These are phyloP conservation scores for Platerodrilus igneus DNA, from an alignment of 2,888 invertebrate genomes.

Conservation along the genomic window DNA sequence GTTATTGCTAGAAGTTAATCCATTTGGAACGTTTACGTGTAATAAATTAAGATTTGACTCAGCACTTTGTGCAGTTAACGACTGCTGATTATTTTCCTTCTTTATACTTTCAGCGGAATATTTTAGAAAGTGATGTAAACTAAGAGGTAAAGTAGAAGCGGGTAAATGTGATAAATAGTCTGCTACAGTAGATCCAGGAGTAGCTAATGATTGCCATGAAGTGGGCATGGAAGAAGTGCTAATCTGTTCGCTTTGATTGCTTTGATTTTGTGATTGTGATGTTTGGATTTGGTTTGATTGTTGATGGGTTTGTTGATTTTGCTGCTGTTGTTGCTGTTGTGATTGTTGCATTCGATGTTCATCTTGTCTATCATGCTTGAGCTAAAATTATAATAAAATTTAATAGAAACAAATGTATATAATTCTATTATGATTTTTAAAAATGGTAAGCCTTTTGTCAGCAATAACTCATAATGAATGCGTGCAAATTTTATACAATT, in stretches of 20 bases:
- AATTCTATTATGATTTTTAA: neutral
- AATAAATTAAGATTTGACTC: slow-evolving; percentile 40
- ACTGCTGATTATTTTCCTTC: slow-evolving; percentile 59
- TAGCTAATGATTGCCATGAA: slow-evolving; percentile 65
- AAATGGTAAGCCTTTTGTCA: no score
- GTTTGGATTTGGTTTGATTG: slow-evolving; percentile 28
- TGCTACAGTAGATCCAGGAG: slow-evolving; percentile 71
- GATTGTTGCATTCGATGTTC: slow-evolving; percentile 29
- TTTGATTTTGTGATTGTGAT: slow-evolving; percentile 29
- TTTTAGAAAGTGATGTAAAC: slow-evolving; percentile 78
- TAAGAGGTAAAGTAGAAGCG: slow-evolving; percentile 68
- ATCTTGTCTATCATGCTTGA: slow-evolving; percentile 33
- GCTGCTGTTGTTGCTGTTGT: slow-evolving; percentile 27
- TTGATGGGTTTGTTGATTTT: slow-evolving; percentile 27
- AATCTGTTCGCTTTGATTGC: slow-evolving; percentile 47
- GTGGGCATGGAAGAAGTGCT: slow-evolving; percentile 53
- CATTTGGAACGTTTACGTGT: slow-evolving; percentile 34
- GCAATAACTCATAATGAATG: no score
- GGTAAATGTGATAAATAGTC: slow-evolving; percentile 79
- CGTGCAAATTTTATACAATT: no score
- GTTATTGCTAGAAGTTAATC: slow-evolving; percentile 36
- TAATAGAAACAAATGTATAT: neutral
- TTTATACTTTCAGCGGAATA: slow-evolving; percentile 75
- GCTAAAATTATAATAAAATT: slow-evolving; percentile 18
- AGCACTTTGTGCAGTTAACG: slow-evolving; percentile 32